phyloP scores from a whole-genome alignment of 2,797 vertebrate genomes.

The Gymnopithys bicolor region DNA sequence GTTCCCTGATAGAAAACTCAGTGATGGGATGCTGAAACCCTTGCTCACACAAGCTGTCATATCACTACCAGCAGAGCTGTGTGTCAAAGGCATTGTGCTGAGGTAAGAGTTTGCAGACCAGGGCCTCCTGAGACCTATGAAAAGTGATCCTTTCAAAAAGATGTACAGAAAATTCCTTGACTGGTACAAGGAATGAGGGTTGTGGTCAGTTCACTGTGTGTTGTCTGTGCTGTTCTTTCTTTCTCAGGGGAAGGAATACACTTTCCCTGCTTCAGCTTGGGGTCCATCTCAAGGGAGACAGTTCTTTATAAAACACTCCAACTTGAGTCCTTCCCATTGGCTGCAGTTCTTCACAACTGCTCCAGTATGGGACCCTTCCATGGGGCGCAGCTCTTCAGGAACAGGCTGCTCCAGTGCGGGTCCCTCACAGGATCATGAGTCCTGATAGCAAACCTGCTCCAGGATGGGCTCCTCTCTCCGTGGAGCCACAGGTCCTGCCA shows the following conservation, averaged over 20 bases:
- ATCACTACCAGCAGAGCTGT: not conserved
- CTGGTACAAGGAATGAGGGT: accelerated
- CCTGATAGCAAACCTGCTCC: not conserved
- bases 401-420: not conserved
- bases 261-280: not conserved
- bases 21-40: not conserved
- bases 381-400: not conserved
- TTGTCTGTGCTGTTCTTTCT: not conserved
- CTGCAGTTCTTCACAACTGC: not conserved
- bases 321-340: not conserved
- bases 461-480: not conserved
- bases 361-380: not conserved
- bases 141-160: not conserved
- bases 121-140: not conserved
- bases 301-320: not conserved
- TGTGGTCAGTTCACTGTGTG: not conserved
- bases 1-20: not conserved
- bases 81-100: not conserved
- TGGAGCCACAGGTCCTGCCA: not conserved
- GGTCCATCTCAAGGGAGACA: not conserved
- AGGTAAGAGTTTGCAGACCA: not conserved
- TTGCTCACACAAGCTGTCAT: not conserved
- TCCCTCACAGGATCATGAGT: not conserved
- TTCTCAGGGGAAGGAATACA: not conserved
- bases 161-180: not conserved